These are phyloP conservation scores for Mus spretus DNA, from an alignment of 2,797 vertebrate genomes.

Conservation along the genomic window DNA sequence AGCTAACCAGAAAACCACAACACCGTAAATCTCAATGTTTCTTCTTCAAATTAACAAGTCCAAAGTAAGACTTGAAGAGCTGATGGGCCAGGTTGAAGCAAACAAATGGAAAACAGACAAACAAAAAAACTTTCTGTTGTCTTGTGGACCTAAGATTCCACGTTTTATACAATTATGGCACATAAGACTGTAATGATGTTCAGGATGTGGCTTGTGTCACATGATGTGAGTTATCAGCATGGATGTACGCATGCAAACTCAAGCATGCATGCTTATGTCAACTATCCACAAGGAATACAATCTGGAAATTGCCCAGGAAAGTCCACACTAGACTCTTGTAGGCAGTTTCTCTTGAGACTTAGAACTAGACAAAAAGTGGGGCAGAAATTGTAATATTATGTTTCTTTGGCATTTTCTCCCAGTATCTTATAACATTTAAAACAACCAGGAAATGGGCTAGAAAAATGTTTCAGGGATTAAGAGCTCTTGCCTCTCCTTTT, in stretches of 20 bases:
- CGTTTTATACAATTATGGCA: not conserved
- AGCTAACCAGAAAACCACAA: not conserved
- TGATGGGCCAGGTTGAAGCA: not conserved
- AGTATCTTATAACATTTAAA: conserved; percentile 4
- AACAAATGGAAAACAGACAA: not conserved
- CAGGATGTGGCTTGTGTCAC: not conserved
- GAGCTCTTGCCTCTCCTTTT: not conserved
- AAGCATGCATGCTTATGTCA: no score
- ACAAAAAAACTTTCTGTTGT: not conserved
- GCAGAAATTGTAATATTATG: not conserved
- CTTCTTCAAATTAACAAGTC: not conserved
- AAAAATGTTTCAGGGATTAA: not conserved
- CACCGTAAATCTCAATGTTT: not conserved
- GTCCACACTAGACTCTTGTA: not conserved
- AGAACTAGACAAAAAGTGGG: not conserved
- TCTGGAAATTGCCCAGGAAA: not conserved
- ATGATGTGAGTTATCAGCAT: not conserved
- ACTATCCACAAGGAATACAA: not conserved
- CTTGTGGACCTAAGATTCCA: not conserved
- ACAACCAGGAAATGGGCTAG: not conserved
- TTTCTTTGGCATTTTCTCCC: not conserved
- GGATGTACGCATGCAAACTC: not conserved
- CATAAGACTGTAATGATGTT: not conserved
- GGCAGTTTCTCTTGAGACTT: not conserved
- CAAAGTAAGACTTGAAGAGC: not conserved